These are phyloP conservation scores for Falco punctatus DNA, from an alignment of 2,113 vertebrate species.

Conservation along the genomic window DNA sequence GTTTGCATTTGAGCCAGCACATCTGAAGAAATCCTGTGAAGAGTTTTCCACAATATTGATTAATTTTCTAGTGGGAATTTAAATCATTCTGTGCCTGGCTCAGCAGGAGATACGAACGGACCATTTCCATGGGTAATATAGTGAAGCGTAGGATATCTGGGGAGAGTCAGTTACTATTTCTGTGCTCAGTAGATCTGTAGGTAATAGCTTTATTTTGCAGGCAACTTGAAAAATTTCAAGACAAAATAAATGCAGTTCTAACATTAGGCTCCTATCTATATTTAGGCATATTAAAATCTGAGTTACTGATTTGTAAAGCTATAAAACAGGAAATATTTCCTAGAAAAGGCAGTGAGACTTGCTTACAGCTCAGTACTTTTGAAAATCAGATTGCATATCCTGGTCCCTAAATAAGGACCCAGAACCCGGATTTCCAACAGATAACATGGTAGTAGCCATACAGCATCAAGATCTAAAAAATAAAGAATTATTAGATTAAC, in stretches of 20 bases:
- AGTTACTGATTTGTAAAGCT: background rate
- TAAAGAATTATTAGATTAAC: background rate
- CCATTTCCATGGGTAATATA: background rate
- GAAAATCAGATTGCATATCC: background rate
- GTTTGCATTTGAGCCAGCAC: background rate
- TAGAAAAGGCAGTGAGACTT: background rate
- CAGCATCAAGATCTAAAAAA: background rate
- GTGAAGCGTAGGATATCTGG: background rate
- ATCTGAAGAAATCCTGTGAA: background rate
- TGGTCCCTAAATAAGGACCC: background rate
- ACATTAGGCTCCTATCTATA: background rate
- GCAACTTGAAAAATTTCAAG: background rate
- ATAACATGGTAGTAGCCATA: background rate
- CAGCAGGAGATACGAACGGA: background rate
- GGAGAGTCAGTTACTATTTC: background rate
- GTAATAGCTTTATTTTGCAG: background rate
- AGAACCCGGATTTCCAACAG: background rate
- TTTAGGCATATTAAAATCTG: background rate
- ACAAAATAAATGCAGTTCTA: background rate
- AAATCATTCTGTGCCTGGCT: conserved; percentile 6
- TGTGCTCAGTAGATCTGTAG: background rate
- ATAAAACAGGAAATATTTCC: background rate
- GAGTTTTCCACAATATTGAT: background rate
- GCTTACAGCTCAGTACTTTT: background rate
- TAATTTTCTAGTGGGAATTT: conserved; percentile 11